phyloP scores from a whole-genome alignment of 2,888 invertebrate species.

The Rhagium mordax region DNA sequence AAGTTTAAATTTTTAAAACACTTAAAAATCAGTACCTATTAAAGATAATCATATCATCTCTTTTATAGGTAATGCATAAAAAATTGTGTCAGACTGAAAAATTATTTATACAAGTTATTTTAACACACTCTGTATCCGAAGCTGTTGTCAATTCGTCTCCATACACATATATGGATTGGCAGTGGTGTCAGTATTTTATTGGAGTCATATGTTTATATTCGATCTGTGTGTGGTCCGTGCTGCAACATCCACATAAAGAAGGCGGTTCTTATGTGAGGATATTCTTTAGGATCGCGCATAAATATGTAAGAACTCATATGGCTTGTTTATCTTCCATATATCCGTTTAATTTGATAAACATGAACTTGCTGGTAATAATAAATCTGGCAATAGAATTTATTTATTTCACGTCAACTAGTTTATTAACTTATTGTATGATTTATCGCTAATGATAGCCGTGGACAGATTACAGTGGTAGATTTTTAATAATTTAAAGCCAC shows the following conservation, averaged over 20 bases:
- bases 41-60: too few relatives aligned
- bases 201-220: slow-evolving; percentile 48
- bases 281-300: slow-evolving; percentile 42
- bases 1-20: too few relatives aligned
- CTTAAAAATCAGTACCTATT: too few relatives aligned
- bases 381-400: slow-evolving; percentile 9
- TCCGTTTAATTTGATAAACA: slow-evolving; percentile 19
- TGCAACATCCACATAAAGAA: slow-evolving; percentile 43
- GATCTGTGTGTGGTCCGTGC: slow-evolving; percentile 47
- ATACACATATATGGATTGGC: slow-evolving; percentile 48
- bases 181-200: slow-evolving; percentile 49
- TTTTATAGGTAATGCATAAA: too few relatives aligned
- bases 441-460: background rate
- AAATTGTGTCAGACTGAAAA: too few relatives aligned
- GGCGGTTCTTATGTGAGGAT: slow-evolving; percentile 40
- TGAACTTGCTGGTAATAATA: slow-evolving; percentile 8
- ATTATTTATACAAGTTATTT: background rate
- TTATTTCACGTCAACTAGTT: slow-evolving; percentile 2
- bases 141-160: slow-evolving; percentile 48
- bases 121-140: background rate
- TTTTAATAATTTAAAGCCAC: slow-evolving; percentile 6
- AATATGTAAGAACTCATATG: slow-evolving; percentile 35
- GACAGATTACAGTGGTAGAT: background rate
- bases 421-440: slow-evolving; percentile 6
- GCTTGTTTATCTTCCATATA: slow-evolving; percentile 38